Conservation (phyloP, 1,140 invertebrate species). For the Bicyclus anynana region DNA sequence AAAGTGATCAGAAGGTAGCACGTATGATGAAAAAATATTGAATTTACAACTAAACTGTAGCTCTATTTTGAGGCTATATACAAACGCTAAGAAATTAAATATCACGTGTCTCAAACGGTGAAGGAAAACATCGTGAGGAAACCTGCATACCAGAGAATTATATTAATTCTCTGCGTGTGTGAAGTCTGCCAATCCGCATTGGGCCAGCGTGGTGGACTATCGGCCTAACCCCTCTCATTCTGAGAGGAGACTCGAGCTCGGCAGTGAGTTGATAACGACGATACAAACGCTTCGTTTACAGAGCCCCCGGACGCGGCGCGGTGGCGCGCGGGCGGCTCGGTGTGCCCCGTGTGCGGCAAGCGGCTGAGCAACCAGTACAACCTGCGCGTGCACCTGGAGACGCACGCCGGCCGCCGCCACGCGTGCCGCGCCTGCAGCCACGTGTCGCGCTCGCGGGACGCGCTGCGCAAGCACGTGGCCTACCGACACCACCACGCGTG, state of each 20-base stretch:
- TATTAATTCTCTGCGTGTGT: too few species aligned
- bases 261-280: too few species aligned
- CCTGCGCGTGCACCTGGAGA: slow-evolving; percentile 92
- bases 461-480: slow-evolving; percentile 91
- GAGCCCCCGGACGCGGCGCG: slow-evolving; percentile 47
- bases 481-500: slow-evolving; percentile 82
- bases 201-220: too few species aligned
- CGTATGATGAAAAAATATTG: too few species aligned
- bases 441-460: slow-evolving; percentile 90
- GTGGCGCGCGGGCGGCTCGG: slow-evolving; percentile 45
- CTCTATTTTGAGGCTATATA: not conserved
- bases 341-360: slow-evolving; percentile 91
- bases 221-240: too few species aligned
- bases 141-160: too few species aligned
- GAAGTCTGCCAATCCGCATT: too few species aligned
- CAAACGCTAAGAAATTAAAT: not conserved
- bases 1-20: too few species aligned
- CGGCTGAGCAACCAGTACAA: slow-evolving; percentile 94
- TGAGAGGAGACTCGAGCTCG: too few species aligned
- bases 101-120: too few species aligned
- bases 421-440: slow-evolving; percentile 91
- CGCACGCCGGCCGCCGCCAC: slow-evolving; percentile 87
- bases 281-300: slow-evolving; percentile 24
- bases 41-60: too few species aligned
- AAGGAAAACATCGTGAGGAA: too few species aligned